Conservation (phyloP, 2,888 invertebrate genomes). For the Caenorhabditis panamensis region DNA sequence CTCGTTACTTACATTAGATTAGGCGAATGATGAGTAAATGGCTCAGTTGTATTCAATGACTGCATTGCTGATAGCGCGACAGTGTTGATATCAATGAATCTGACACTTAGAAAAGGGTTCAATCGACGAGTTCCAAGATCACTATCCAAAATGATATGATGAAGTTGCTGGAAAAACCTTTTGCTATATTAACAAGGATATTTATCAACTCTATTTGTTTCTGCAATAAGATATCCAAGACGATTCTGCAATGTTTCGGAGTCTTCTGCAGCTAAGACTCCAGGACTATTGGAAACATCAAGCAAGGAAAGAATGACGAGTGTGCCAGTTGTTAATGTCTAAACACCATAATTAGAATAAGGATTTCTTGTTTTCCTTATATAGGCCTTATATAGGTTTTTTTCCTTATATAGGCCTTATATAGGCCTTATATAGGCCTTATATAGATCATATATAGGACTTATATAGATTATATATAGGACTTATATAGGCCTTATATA, state of each 20-base stretch:
- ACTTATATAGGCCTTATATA: too few species aligned
- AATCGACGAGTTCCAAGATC: constrained; percentile 67
- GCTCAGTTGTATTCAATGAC: constrained; percentile 72
- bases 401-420: too few species aligned
- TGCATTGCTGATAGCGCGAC: constrained; percentile 71
- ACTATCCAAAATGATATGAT: constrained; percentile 68
- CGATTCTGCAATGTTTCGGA: constrained; percentile 63
- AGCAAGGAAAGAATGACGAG: constrained; percentile 71
- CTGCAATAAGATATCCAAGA: constrained; percentile 66
- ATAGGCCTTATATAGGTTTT: too few species aligned
- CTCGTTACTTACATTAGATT: constrained; percentile 65
- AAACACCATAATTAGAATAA: background rate
- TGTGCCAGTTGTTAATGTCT: constrained; percentile 71
- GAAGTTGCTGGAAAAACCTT: constrained; percentile 64
- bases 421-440: too few species aligned
- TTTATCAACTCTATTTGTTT: constrained; percentile 67
- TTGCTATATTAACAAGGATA: background rate
- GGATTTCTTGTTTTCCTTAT: too few species aligned
- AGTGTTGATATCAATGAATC: constrained; percentile 73
- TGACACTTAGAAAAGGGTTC: constrained; percentile 64
- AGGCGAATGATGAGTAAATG: constrained; percentile 73
- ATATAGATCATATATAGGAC: too few species aligned
- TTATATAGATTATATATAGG: too few species aligned
- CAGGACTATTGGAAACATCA: constrained; percentile 72
- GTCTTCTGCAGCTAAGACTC: constrained; percentile 72